A percentile compares a stretch with the other conserved stretches of the same genome.
Evolutionary conservation across 2,888 invertebrate species (phyloP).

Genomic region (Thymelicus acteon): DNA sequence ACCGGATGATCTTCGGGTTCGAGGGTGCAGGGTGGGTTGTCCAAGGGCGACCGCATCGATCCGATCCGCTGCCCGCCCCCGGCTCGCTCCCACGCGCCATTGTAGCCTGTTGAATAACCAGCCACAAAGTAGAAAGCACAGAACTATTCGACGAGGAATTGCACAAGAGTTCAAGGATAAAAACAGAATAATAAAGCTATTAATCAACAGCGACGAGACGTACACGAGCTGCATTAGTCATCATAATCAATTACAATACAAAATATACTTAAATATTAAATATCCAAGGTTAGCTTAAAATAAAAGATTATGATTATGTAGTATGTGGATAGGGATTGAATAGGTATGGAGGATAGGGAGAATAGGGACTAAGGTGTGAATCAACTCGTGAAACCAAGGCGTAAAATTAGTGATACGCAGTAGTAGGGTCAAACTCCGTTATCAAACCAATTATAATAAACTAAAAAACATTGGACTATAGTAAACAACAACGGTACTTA

Average conservation of each 20-base stretch:
- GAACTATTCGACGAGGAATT: constrained; percentile 1
- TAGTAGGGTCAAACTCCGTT: too few relatives aligned
- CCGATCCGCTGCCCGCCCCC: constrained; percentile 50
- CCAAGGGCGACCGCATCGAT: constrained; percentile 79
- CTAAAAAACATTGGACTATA: too few relatives aligned
- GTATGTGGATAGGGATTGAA: too few relatives aligned
- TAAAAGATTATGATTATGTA: too few relatives aligned
- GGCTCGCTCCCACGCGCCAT: constrained; percentile 36
- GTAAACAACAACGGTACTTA: too few relatives aligned
- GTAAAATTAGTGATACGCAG: too few relatives aligned
- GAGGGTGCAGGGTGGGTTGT: constrained; percentile 67
- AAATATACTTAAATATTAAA: too few relatives aligned
- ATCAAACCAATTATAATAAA: too few relatives aligned
- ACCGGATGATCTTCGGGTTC: constrained; percentile 64
- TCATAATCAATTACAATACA: not conserved
- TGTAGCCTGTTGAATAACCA: constrained; percentile 57
- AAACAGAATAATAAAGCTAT: not conserved
- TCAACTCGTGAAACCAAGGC: too few relatives aligned
- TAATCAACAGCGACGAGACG: not conserved
- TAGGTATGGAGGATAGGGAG: too few relatives aligned
- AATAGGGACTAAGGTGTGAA: too few relatives aligned
- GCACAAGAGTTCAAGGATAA: constrained; percentile 12
- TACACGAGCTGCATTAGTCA: not conserved
- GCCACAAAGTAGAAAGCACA: constrained; percentile 28
- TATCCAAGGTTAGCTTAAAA: too few relatives aligned